Conservation (phyloP, 2,797 vertebrate species). For the Tapera naevia region DNA sequence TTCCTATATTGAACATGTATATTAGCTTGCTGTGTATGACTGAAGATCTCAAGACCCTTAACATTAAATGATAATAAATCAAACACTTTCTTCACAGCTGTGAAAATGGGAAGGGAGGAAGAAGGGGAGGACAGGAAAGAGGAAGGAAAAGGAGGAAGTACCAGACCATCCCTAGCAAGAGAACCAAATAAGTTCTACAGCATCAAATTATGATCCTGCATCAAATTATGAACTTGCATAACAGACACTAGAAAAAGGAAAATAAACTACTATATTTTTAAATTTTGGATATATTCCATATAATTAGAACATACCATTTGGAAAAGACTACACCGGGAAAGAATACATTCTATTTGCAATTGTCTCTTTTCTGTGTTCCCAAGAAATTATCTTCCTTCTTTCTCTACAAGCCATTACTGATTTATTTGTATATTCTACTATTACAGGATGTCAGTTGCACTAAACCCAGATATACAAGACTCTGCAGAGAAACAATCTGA, state of each 20-base stretch:
- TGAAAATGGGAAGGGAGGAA: background rate
- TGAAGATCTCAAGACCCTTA: conserved; percentile 50
- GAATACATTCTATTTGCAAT: background rate
- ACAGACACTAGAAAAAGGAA: conserved; percentile 18
- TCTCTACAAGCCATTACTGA: background rate
- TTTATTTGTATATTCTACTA: background rate
- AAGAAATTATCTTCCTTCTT: background rate
- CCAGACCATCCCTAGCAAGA: conserved; percentile 35
- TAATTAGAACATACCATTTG: background rate
- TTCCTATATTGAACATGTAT: conserved; percentile 65
- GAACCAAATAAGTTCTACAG: conserved; percentile 29
- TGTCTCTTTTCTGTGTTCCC: background rate
- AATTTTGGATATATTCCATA: background rate
- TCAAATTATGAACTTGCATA: conserved; percentile 27
- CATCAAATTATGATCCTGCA: conserved; percentile 40
- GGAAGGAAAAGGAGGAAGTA: conserved; percentile 33
- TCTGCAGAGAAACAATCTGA: background rate
- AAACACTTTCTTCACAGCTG: conserved; percentile 67
- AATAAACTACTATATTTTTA: background rate
- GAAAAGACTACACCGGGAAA: background rate
- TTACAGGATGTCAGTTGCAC: background rate
- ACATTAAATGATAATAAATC: conserved; percentile 62
- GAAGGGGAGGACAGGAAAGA: background rate
- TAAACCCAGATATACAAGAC: background rate
- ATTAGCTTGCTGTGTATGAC: conserved; percentile 46